phyloP scores from a whole-genome alignment of 2,113 vertebrate species.

The Fulmarus glacialis region DNA sequence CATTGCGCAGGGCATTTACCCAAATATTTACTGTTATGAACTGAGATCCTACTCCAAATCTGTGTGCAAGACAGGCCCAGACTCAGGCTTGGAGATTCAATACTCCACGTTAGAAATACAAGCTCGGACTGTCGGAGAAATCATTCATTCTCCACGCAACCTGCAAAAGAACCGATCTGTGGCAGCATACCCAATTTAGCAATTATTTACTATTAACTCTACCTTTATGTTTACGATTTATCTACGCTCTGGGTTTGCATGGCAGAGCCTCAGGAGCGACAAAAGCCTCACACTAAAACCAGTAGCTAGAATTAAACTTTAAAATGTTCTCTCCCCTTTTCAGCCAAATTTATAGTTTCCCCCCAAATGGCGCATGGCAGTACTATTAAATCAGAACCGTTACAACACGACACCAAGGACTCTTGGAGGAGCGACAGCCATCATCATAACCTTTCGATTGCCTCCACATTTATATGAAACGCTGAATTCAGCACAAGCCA shows the following conservation, averaged over 20 bases:
- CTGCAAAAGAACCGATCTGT: not conserved
- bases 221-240: not conserved
- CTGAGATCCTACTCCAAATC: not conserved
- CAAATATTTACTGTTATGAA: not conserved
- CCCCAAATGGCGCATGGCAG: fast-evolving
- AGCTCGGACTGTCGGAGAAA: not conserved
- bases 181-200: not conserved
- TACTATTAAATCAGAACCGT: not conserved
- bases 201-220: not conserved
- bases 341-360: not conserved
- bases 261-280: not conserved
- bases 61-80: not conserved
- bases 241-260: not conserved
- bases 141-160: not conserved
- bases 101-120: not conserved
- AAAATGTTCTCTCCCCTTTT: not conserved
- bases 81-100: not conserved
- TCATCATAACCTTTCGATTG: not conserved
- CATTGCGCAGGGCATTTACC: not conserved
- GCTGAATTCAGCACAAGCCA: not conserved
- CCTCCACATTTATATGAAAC: fast-evolving
- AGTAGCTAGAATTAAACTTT: not conserved
- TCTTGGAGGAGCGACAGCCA: not conserved
- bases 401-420: fast-evolving
- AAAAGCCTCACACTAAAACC: not conserved